These are phyloP conservation scores for Dasypus novemcinctus DNA, from an alignment of 2,113 vertebrate species.

Conservation along the genomic window DNA sequence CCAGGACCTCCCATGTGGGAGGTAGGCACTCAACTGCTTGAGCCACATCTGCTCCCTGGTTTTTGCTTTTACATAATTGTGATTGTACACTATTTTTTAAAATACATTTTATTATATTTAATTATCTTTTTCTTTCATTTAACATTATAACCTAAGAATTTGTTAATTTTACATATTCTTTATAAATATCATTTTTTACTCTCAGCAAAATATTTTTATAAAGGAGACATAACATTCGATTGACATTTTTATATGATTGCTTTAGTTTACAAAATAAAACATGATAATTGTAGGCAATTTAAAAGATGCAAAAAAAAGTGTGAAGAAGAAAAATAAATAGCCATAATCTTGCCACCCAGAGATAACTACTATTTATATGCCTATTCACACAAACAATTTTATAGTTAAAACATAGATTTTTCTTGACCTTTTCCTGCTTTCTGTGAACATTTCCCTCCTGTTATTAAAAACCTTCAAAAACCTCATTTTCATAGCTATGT, in stretches of 20 bases:
- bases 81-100: background rate
- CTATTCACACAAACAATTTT: background rate
- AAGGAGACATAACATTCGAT: background rate
- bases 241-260: background rate
- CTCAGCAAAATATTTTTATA: background rate
- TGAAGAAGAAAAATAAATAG: background rate
- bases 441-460: background rate
- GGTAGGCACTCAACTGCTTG: no score
- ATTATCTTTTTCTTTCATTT: constrained; percentile 35
- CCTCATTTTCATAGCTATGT: background rate
- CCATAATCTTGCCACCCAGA: background rate
- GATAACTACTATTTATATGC: background rate
- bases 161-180: constrained; percentile 12
- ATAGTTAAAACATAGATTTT: background rate
- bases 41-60: no score
- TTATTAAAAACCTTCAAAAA: constrained; percentile 18
- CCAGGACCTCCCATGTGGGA: no score
- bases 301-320: background rate
- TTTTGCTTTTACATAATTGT: constrained; percentile 43
- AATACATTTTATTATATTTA: no score
- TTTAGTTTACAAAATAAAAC: constrained; percentile 43
- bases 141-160: constrained; percentile 37
- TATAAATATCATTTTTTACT: constrained; percentile 33
- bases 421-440: background rate
- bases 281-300: background rate